These are phyloP conservation scores for Parnassius orleans DNA, from an alignment of 2,888 invertebrate genomes.

Conservation along the genomic window DNA sequence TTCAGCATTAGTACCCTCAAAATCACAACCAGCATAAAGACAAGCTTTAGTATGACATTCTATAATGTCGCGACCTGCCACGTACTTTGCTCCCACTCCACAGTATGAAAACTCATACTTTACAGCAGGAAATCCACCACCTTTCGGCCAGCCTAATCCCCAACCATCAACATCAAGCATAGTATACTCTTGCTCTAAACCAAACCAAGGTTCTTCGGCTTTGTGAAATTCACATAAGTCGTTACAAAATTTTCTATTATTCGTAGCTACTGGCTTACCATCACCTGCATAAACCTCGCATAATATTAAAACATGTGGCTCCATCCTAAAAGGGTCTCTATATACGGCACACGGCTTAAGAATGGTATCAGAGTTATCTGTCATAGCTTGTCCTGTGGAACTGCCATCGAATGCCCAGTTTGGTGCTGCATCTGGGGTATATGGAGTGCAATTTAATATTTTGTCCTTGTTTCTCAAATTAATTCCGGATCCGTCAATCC, in stretches of 20 bases:
- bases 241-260: conserved; percentile 85
- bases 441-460: conserved; percentile 84
- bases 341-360: conserved; percentile 93
- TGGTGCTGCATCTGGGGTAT: conserved; percentile 80
- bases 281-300: conserved; percentile 90
- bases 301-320: conserved; percentile 92
- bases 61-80: conserved; percentile 94
- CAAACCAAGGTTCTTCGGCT: conserved; percentile 91
- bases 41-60: conserved; percentile 92
- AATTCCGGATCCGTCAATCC: conserved; percentile 90
- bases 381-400: conserved; percentile 91
- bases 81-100: conserved; percentile 96
- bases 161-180: conserved; percentile 92
- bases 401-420: conserved; percentile 96
- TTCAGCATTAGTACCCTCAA: conserved; percentile 97
- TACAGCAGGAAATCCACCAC: conserved; percentile 92
- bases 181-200: conserved; percentile 95
- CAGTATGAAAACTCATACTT: conserved; percentile 95
- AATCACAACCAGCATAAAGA: conserved; percentile 95
- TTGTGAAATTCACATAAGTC: conserved; percentile 85
- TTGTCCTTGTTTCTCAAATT: conserved; percentile 85
- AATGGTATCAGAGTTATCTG: conserved; percentile 93
- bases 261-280: conserved; percentile 86
- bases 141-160: conserved; percentile 96
- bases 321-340: conserved; percentile 93